Conservation (phyloP, 2,888 invertebrate species). For the Rhagonycha lutea region DNA sequence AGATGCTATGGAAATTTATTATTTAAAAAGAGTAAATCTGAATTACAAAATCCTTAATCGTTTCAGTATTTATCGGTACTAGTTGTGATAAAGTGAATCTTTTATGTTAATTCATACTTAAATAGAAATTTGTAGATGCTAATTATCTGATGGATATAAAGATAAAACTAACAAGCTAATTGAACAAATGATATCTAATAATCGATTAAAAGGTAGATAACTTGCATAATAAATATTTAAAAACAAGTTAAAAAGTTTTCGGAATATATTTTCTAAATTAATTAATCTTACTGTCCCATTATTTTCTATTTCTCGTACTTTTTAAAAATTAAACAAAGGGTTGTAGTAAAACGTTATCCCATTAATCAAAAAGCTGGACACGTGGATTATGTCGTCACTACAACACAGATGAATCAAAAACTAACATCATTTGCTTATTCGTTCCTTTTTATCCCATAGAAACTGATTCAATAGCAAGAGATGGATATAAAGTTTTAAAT, state of each 20-base stretch:
- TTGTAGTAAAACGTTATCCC: conserved; percentile 31
- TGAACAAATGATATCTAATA: background rate
- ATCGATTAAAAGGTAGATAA: background rate
- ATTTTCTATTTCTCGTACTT: conserved; percentile 10
- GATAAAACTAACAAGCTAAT: background rate
- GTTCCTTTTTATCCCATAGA: background rate
- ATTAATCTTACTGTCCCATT: background rate
- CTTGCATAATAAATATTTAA: background rate
- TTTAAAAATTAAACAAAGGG: conserved; percentile 19
- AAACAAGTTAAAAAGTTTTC: background rate
- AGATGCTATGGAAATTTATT: background rate
- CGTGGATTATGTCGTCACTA: conserved; percentile 35
- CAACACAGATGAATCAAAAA: background rate
- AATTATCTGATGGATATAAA: background rate
- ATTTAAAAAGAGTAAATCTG: background rate
- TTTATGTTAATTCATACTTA: background rate
- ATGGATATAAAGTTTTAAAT: conserved; percentile 8
- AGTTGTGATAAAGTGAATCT: background rate
- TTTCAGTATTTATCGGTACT: background rate
- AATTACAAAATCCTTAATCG: background rate
- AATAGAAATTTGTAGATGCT: background rate
- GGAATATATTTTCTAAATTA: background rate
- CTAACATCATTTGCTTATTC: background rate
- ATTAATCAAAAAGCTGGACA: conserved; percentile 33
- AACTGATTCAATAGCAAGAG: background rate